phyloP scores from a whole-genome alignment of 1,140 invertebrate genomes.

The Drosophila serrata region DNA sequence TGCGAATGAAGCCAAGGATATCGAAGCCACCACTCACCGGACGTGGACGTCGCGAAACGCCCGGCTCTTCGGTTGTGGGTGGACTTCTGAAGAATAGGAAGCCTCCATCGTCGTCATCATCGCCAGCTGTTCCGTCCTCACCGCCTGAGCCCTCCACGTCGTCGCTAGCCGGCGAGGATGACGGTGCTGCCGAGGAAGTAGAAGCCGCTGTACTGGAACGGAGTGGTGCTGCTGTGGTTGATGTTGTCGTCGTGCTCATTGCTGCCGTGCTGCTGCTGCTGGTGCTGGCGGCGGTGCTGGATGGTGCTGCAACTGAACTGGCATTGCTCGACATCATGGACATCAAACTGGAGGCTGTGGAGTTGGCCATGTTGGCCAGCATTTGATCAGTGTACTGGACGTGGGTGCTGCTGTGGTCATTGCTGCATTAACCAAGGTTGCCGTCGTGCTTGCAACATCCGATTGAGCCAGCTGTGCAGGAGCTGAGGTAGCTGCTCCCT shows the following conservation, averaged over 20 bases:
- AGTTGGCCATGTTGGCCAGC: conserved; percentile 33
- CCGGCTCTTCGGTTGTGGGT: conserved; percentile 42
- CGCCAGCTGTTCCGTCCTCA: conserved; percentile 27
- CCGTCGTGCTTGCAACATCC: conserved; percentile 8
- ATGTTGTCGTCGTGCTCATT: conserved; percentile 29
- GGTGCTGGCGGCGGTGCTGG: conserved; percentile 4
- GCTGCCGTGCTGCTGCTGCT: conserved; percentile 32
- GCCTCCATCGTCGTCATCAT: conserved; percentile 37
- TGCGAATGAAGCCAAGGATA: conserved; percentile 57
- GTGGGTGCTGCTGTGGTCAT: conserved; percentile 13
- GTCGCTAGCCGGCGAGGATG: conserved; percentile 60
- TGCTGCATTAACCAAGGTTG: conserved; percentile 4
- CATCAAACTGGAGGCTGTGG: conserved; percentile 31
- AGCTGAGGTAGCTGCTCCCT: background rate
- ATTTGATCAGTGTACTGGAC: conserved; percentile 35
- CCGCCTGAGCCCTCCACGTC: conserved; percentile 85
- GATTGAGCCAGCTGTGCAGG: conserved; percentile 16
- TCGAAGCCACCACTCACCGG: conserved; percentile 73
- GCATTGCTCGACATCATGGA: conserved; percentile 37
- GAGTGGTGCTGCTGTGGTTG: conserved; percentile 45
- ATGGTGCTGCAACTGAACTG: background rate
- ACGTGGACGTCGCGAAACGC: conserved; percentile 65
- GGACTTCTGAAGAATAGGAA: conserved; percentile 56
- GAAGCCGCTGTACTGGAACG: conserved; percentile 54
- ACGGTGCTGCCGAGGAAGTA: conserved; percentile 8